A percentile compares a stretch with the other conserved stretches of the same genome.
Conservation (phyloP, 2,888 invertebrate genomes). For the Blastobasis lacticolella region DNA sequence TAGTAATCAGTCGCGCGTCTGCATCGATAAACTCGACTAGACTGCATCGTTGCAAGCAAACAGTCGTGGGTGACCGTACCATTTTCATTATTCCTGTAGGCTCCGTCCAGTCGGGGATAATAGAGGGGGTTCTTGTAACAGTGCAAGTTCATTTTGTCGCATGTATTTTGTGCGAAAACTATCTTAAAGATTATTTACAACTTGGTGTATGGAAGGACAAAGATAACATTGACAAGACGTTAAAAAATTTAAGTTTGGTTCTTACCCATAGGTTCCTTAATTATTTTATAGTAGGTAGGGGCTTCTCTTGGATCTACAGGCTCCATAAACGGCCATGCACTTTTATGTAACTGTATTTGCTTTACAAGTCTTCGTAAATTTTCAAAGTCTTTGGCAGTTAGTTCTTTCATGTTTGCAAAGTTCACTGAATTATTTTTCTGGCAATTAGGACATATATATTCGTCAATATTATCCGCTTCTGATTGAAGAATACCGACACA, state of each 20-base stretch:
- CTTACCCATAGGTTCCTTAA: constrained; percentile 96
- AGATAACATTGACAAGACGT: too few relatives aligned
- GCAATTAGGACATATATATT: constrained; percentile 97
- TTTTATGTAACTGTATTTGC: constrained; percentile 94
- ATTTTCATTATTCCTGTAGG: background rate
- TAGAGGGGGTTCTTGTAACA: too few relatives aligned
- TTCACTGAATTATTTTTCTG: constrained; percentile 92
- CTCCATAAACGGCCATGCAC: constrained; percentile 98
- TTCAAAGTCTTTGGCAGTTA: constrained; percentile 85
- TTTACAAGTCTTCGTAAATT: constrained; percentile 89
- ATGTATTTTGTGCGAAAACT: too few relatives aligned
- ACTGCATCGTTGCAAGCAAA: background rate
- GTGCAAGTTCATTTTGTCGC: too few relatives aligned
- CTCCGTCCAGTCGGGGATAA: too few relatives aligned
- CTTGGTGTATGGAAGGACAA: too few relatives aligned
- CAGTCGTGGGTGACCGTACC: background rate
- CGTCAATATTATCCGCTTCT: constrained; percentile 95
- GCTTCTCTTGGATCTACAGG: constrained; percentile 97
- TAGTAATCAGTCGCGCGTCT: background rate
- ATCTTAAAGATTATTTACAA: too few relatives aligned
- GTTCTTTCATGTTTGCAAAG: constrained; percentile 91
- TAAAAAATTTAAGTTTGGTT: constrained; percentile 13
- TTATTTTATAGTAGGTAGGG: constrained; percentile 96
- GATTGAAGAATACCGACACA: constrained; percentile 96
- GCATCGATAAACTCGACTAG: background rate